Evolutionary conservation across 2,888 invertebrate species (phyloP), one percentile per base, ranked within the genome.

Genomic region (Lycophotia porphyrea): DNA sequence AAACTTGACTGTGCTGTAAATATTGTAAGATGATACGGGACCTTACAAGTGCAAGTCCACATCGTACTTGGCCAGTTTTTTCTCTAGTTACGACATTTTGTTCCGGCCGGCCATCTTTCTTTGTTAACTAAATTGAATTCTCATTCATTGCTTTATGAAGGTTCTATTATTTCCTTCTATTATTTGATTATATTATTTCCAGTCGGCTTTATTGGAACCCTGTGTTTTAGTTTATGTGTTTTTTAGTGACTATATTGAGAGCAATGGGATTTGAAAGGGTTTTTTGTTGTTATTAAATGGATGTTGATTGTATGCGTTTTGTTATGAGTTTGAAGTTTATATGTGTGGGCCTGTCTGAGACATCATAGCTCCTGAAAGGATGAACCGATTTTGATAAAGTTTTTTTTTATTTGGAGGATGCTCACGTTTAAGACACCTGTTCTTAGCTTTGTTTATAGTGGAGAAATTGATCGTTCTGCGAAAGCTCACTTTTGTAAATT

Each of bases 111-210:
- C 90, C 90, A 92, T 93, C 93, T 93, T 92, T 93, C 93, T 94
- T 94, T 93, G 93, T 93, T 94, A 92, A 91, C 90, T 87, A 93
- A 94, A 94, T 94, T 94, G 92, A 93, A 93, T 94, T 91, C 90
- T 88, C 91, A 93, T 94, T 93, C 91, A 94, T 92, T 91, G 92
- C 89, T 92, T 92, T 92, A 92, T 92, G 90, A 87, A 91, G 91
- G 91, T 90, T 90, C 92, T 60, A 34, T 60, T 60, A 60, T 60
- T 92, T 90, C 87, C 85, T 88, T 88, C 90, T 80, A 79, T 91
- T 92, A 91, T 92, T 93, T 90, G 88, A 86, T 91, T 91, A 88
- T 90, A 86, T 84, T 85, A 84, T 76, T 84, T 71, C 47, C 55
- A 72, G 69, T 71, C 73, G 78, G 82, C 84, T 80, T 84, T 85